These are phyloP conservation scores for Dendroctonus ponderosae DNA, from an alignment of 1,140 invertebrate species.

Conservation along the genomic window DNA sequence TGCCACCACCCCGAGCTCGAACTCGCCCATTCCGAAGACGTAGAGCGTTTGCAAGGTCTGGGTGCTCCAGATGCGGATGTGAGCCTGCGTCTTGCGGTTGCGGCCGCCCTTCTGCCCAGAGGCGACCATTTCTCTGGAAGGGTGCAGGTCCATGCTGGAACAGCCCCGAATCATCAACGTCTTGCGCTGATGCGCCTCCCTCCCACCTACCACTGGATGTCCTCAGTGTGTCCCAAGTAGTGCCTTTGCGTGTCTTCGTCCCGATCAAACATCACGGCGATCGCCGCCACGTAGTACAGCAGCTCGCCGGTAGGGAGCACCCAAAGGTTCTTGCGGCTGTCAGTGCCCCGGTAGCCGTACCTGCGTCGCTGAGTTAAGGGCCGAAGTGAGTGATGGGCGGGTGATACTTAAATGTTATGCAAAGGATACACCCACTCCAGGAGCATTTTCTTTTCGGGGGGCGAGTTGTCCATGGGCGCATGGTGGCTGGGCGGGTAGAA, in stretches of 20 bases:
- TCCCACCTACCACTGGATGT: conserved; percentile 70
- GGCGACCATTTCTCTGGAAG: conserved; percentile 84
- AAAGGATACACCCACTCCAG: conserved; percentile 89
- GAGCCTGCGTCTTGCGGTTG: conserved; percentile 81
- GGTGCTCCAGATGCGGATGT: conserved; percentile 92
- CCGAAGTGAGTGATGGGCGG: neutral
- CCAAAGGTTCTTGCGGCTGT: conserved; percentile 85
- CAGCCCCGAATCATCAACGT: too few species aligned
- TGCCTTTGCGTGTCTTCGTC: conserved; percentile 89
- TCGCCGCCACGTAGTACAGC: conserved; percentile 88
- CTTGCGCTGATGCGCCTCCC: too few species aligned
- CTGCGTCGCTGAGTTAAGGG: conserved; percentile 50
- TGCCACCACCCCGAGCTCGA: conserved; percentile 85
- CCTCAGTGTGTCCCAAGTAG: conserved; percentile 91
- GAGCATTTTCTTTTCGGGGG: conserved; percentile 81
- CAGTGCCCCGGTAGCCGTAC: conserved; percentile 89
- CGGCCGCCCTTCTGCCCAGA: conserved; percentile 83
- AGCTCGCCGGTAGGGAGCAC: conserved; percentile 89
- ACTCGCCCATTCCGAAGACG: conserved; percentile 88
- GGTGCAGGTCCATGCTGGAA: conserved; percentile 82
- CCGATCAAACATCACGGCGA: conserved; percentile 87
- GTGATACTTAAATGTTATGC: conserved; percentile 11
- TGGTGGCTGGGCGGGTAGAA: conserved; percentile 85
- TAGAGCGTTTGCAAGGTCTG: conserved; percentile 88
- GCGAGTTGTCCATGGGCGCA: conserved; percentile 75